These are phyloP conservation scores for Andrena flavipes DNA, from an alignment of 2,888 invertebrate species.

Conservation along the genomic window DNA sequence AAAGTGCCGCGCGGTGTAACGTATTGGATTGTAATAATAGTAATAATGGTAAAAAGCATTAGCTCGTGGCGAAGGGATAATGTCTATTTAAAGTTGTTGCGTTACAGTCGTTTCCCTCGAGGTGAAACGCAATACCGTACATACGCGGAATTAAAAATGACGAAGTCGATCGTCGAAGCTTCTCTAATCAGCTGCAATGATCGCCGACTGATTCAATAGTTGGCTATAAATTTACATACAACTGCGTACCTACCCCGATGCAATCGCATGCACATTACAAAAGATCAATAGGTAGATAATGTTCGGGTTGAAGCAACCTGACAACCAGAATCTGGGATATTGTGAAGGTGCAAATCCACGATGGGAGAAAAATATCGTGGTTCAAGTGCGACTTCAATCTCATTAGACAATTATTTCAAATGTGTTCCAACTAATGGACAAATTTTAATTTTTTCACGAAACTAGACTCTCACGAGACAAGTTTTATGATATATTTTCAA, in stretches of 20 bases:
- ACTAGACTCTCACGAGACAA: no score
- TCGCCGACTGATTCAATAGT: slow-evolving; percentile 47
- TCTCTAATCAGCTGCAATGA: slow-evolving; percentile 36
- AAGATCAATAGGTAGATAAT: background rate
- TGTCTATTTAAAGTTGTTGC: slow-evolving; percentile 53
- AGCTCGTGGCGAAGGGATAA: slow-evolving; percentile 15
- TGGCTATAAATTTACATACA: slow-evolving; percentile 43
- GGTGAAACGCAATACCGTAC: slow-evolving; percentile 28
- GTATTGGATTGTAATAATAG: background rate
- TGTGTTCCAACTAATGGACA: no score
- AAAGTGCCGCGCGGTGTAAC: background rate
- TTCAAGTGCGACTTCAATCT: no score
- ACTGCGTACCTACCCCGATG: slow-evolving; percentile 42
- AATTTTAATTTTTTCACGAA: no score
- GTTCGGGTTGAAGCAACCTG: background rate
- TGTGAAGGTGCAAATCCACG: background rate
- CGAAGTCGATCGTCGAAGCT: slow-evolving; percentile 21
- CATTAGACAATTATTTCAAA: no score
- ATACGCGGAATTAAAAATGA: slow-evolving; percentile 55
- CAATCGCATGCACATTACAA: background rate
- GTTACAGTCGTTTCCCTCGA: slow-evolving; percentile 34
- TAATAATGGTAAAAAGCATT: slow-evolving; percentile 4
- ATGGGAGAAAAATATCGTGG: no score
- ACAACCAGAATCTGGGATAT: background rate
- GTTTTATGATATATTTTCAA: no score